Conservation (phyloP, 2,113 vertebrate species). For the Rostratula benghalensis region DNA sequence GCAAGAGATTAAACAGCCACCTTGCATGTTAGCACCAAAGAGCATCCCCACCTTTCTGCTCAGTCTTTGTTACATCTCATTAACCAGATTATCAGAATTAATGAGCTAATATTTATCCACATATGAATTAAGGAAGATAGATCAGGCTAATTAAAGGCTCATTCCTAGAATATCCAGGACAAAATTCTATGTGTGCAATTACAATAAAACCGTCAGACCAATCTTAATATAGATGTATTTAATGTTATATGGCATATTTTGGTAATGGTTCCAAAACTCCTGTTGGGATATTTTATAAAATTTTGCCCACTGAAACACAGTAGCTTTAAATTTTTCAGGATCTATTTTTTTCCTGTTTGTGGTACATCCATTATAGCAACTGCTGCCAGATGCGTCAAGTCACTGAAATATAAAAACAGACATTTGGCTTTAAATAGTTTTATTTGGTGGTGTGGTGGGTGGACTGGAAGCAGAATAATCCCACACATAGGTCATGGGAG, state of each 20-base stretch:
- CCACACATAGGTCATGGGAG: background rate
- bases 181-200: background rate
- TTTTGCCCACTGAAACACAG: background rate
- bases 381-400: background rate
- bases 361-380: constrained; percentile 1
- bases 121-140: background rate
- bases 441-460: background rate
- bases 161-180: background rate
- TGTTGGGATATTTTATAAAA: background rate
- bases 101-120: background rate
- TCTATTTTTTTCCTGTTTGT: constrained; percentile 17
- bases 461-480: background rate
- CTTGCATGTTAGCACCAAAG: background rate
- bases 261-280: background rate
- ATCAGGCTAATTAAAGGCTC: background rate
- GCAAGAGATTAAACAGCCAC: background rate
- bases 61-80: background rate
- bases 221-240: background rate
- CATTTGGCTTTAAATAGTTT: constrained; percentile 29
- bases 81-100: background rate
- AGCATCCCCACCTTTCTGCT: background rate
- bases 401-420: background rate
- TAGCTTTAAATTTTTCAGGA: background rate
- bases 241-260: background rate
- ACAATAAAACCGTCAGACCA: background rate